Evolutionary conservation across 2,113 vertebrate genomes (phyloP), one percentile per base, ranked within the genome.

Genomic region (Psettodes erumei): DNA sequence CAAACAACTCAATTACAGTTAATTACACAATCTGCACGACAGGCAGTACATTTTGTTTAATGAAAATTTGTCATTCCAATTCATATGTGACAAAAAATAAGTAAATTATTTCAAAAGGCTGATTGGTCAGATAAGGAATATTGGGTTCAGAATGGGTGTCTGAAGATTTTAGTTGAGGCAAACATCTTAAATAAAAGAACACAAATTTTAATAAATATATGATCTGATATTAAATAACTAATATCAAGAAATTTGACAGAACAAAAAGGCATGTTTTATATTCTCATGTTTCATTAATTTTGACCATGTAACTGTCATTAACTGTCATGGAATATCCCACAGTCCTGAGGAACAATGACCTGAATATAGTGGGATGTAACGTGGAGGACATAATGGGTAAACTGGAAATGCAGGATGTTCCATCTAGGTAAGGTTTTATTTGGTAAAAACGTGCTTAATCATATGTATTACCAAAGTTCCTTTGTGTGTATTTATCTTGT

Each of bases 321-420:
- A 70, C 58, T 71, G 2, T 37, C 43, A 18, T 71, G 40, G 3
- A 74, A 21, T 15, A 51, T 13, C 18, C 82, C 32, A 62, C 71
- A 95, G 94, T 79, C 27, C 51, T 94, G 61, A 82, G 43, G 28
- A 75, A 78, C 13, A 74, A 65, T 40, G 77, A 88, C 54, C 16
- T 91, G 40, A 76, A 89, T n/a, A 79, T 95, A 35, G 16, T 87
- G 23, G 94, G 94, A 32, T 91, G 77, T 84, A 93, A 94, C 75
- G 63, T 92, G 48, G 68, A 59, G 67, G 63, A 91, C 1, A 8
- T 94, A 48, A 86, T 93, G 25, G 71, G 56, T 47, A 43, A 71
- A 4, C 59, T 91, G 65, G 60, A 85, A 15, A 35, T 63, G 21
- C 32, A 76, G 45, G 43, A 88, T 15, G 9, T n/a, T n/a, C 38